Base-by-base conservation (phyloP, 2,113 vertebrate genomes). In the Coptodon rendalli region DNA sequence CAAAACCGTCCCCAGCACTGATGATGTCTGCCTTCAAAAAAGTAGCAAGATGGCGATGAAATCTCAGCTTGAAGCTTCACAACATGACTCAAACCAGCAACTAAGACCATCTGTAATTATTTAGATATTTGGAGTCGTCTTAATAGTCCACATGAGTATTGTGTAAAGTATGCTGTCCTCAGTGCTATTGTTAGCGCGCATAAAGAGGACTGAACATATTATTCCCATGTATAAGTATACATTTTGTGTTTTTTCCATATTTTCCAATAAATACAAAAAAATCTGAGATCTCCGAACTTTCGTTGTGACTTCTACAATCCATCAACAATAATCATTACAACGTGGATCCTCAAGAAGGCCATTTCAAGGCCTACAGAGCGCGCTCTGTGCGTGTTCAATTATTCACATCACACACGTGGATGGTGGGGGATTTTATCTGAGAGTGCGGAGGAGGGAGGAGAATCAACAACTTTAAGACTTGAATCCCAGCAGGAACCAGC, bases 321-420 rank as follows among this genome's bases (percentile, higher is more conserved):
- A 56, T 6, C 6, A 17, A 52, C n/a, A 59, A 73, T 48, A 56
- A 87, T 82, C 40, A 82, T 4, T 71, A 59, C 17, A 22, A 3
- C 1, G 2, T 12, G 19, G 17, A 59, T 45, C 2, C 4, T 38
- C 61, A 6, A 50, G 36, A 40, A 57, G 54, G 11, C 12, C 12
- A 29, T 63, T 63, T 54, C 59, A 59, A 48, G 61, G 73, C 54
- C 31, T 52, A 59, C 57, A 61, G 38, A 45, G 19, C 16, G 2
- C 4, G 3, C 40, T n/a, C 50, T 38, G 10, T 38, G 50, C 27
- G 11, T n/a, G 5, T 81, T 86, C 12, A 79, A 82, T 84, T 57
- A 91, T 89, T 87, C 40, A 91, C 84, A 7, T 68, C 76, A 45
- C 80, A 24, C 71, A 71, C 59, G 6, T 40, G 22, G 54, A 66